phyloP scores from a whole-genome alignment of 2,113 vertebrate species.

The Cephalopterus ornatus region DNA sequence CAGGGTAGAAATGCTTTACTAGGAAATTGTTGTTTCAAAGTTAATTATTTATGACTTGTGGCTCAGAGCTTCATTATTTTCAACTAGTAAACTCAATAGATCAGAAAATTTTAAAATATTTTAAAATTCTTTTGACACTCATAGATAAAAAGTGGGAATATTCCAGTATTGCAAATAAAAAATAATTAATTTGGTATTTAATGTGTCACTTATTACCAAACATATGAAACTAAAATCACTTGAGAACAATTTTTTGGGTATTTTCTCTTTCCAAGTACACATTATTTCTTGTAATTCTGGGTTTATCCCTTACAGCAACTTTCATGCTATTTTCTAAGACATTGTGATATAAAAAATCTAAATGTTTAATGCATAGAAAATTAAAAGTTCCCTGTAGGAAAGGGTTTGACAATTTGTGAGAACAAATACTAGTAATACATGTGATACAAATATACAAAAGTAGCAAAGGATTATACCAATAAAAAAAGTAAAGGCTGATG shows the following conservation, averaged over 20 bases:
- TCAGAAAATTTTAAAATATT: not conserved
- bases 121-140: not conserved
- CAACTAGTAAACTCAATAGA: not conserved
- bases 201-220: not conserved
- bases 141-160: not conserved
- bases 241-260: not conserved
- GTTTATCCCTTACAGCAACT: not conserved
- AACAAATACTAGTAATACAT: not conserved
- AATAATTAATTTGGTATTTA: not conserved
- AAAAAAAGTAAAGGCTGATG: not conserved
- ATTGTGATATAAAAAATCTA: not conserved
- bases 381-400: not conserved
- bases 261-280: not conserved
- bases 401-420: not conserved
- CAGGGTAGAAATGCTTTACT: not conserved
- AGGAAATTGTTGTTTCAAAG: not conserved
- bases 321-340: not conserved
- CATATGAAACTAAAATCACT: not conserved
- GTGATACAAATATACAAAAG: not conserved
- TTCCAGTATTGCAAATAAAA: not conserved
- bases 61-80: not conserved
- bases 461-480: not conserved
- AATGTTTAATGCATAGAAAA: not conserved
- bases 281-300: not conserved
- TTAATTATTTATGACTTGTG: not conserved